Percentiles rank a stretch among this genome's conserved stretches.
Evolutionary conservation across 2,113 vertebrate genomes (phyloP).

Genomic region (Nerophis ophidion): DNA sequence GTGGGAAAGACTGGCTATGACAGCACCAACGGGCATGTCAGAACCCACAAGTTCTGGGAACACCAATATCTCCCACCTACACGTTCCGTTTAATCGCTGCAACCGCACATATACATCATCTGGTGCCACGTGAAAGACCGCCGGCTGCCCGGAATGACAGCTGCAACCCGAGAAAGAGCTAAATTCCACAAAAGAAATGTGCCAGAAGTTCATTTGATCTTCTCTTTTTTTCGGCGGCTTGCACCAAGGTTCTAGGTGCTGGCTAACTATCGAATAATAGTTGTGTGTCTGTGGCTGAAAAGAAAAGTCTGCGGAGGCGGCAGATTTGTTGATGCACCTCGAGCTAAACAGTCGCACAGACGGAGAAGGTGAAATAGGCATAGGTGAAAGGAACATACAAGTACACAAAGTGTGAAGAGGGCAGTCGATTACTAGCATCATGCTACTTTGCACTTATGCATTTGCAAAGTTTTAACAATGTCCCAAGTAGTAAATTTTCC

Average conservation of each 20-base stretch:
- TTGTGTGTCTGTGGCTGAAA: constrained; percentile 43
- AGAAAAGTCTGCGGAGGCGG: constrained; percentile 36
- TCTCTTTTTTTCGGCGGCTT: constrained; percentile 11
- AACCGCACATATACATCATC: constrained; percentile 5
- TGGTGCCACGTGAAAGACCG: constrained; percentile 6
- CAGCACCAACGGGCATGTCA: constrained; percentile 18
- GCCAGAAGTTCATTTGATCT: constrained; percentile 19
- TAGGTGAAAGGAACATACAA: constrained; percentile 10
- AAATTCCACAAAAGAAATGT: constrained; percentile 14
- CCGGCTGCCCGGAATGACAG: constrained; percentile 7
- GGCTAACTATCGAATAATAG: constrained; percentile 38
- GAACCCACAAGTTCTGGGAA: constrained; percentile 13
- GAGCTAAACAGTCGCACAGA: constrained; percentile 33
- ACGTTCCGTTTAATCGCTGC: constrained; percentile 11
- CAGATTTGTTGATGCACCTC: constrained; percentile 42
- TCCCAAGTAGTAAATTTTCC: too few species aligned
- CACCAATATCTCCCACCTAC: background rate
- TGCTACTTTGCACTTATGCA: background rate
- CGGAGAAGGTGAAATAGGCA: constrained; percentile 24
- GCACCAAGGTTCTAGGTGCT: constrained; percentile 37
- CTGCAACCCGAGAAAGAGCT: constrained; percentile 26
- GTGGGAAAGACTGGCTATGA: constrained; percentile 22
- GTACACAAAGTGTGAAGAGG: background rate
- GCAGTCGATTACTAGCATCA: background rate
- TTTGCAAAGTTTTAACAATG: too few species aligned